Evolutionary conservation across 2,113 vertebrate species (phyloP).

Genomic region (Zapornia atra): DNA sequence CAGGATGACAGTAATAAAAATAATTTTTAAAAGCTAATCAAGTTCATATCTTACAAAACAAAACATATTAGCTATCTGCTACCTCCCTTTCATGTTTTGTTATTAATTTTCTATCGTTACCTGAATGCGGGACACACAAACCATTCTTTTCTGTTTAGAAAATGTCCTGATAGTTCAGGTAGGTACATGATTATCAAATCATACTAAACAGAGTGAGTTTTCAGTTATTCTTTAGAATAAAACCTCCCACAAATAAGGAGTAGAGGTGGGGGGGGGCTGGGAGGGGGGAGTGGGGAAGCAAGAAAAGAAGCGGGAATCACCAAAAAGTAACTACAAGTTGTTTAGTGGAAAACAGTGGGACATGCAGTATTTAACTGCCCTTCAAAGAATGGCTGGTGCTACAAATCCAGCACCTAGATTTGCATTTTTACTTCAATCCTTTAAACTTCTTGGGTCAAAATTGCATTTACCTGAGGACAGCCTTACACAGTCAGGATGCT

Average conservation of each 20-base stretch:
- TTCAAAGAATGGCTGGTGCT: background rate
- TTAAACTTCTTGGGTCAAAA: background rate
- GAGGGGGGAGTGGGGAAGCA: background rate
- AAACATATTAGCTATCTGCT: slow-evolving; percentile 19
- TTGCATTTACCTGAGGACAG: background rate
- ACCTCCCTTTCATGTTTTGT: background rate
- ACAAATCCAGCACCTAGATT: background rate
- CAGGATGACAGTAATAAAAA: slow-evolving; percentile 37
- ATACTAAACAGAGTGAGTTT: background rate
- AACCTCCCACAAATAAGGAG: background rate
- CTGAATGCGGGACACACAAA: background rate
- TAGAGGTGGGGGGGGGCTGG: too few species aligned
- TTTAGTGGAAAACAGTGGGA: background rate
- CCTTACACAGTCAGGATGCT: background rate
- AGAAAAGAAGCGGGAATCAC: background rate
- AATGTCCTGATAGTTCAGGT: background rate
- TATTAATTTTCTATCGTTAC: slow-evolving; percentile 15
- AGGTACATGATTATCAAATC: background rate
- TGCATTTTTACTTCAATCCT: background rate
- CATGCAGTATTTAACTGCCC: background rate
- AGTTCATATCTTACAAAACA: slow-evolving; percentile 2
- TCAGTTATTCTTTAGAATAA: background rate
- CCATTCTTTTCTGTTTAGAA: background rate
- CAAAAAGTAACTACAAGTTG: background rate
- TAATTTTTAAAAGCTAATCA: slow-evolving; percentile 9